These are phyloP conservation scores for Spinus pinus DNA, from an alignment of 2,797 vertebrate species.

Conservation along the genomic window DNA sequence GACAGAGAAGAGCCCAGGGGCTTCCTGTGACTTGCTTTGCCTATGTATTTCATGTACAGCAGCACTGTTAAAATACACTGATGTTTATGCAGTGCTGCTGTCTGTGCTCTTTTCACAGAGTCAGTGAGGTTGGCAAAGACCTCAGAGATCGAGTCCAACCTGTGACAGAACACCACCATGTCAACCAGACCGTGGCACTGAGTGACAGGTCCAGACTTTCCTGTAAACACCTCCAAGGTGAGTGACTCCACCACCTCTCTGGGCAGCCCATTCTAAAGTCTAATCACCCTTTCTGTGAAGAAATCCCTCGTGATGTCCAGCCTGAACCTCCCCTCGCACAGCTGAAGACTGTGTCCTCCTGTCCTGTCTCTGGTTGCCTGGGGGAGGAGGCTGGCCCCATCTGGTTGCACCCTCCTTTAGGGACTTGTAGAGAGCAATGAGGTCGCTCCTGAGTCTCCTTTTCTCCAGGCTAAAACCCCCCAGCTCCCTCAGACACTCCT, in stretches of 20 bases:
- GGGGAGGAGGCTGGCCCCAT: neutral
- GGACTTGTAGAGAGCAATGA: fast-evolving
- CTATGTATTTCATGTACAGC: neutral
- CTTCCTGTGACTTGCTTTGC: neutral
- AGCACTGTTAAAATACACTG: neutral
- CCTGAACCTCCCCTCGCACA: neutral
- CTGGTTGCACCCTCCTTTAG: neutral
- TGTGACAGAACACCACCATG: neutral
- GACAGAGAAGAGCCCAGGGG: neutral
- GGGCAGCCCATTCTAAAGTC: neutral
- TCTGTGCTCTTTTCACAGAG: neutral
- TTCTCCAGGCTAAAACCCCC: neutral
- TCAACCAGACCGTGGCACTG: neutral
- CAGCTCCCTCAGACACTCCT: neutral
- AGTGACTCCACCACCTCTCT: neutral
- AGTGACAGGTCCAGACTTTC: neutral
- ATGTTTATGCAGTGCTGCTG: neutral
- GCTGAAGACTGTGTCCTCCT: neutral
- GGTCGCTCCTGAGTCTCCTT: neutral
- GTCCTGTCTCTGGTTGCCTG: neutral
- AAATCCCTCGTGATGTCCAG: neutral
- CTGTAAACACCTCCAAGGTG: neutral
- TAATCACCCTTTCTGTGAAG: neutral
- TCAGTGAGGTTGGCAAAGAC: neutral
- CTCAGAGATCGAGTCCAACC: fast-evolving